Evolutionary conservation across 2,888 invertebrate genomes (phyloP), one percentile per base, ranked within the genome.

Genomic region (Hipparchia sbordonii): DNA sequence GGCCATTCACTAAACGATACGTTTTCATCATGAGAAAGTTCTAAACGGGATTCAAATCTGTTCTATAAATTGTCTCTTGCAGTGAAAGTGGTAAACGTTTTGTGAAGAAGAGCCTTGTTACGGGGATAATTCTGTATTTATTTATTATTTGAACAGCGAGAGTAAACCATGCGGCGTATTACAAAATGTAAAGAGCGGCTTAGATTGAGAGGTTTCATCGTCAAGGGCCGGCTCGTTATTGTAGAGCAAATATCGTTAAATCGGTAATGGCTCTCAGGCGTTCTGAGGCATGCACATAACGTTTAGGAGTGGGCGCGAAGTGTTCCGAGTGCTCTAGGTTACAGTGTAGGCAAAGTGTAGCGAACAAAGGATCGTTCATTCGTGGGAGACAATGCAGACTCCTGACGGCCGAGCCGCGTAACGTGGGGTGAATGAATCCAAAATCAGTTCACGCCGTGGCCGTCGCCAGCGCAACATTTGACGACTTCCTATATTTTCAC

Each of bases 361-460:
- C 86, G 82, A 89, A 92, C 92, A 92, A 92, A 92, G 92, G 90
- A 88, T 89, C 87, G 86, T 91, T 91, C 87, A 83, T 85, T 88
- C 72, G 82, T 85, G 87, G 85, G 86, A 89, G 89, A 91, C 90
- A 89, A 90, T 89, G 88, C 85, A 84, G 87, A 84, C 86, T 85
- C 87, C 87, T 83, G 84, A 83, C 84, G 82, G 82, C 82, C 87
- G 88, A 82, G 85, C 78, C 88, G 88, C 89, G 91, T 89, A 87
- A 91, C 90, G 88, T 82, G 87, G 85, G 91, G 89, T 91, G 90
- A 92, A 92, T 87, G 91, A 89, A 89, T 89, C 86, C 86, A 86
- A 88, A 89, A 91, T 87, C 85, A 88, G 89, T 89, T 86, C 85
- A 87, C 83, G 82, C 77, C 79, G 78, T 81, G 79, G 81, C 79